phyloP scores from a whole-genome alignment of 1,140 invertebrate species.

The Cheumatopsyche charites region DNA sequence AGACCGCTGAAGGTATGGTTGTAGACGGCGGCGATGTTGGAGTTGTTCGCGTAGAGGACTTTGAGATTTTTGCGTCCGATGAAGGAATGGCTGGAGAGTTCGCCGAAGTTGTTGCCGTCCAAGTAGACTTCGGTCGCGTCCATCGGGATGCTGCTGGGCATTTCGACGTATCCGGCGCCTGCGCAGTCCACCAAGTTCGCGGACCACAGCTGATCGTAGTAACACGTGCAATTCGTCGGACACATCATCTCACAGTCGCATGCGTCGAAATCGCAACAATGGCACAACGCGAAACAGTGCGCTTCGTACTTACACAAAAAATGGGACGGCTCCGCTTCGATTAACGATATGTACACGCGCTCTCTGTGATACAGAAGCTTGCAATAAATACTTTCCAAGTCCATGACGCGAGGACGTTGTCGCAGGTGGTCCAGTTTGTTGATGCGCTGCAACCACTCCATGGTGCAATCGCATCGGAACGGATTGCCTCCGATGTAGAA shows the following conservation, averaged over 20 bases:
- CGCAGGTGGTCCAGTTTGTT: slow-evolving; percentile 75
- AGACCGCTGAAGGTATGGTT: slow-evolving; percentile 91
- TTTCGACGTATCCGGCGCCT: slow-evolving; percentile 75
- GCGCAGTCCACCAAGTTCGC: slow-evolving; percentile 93
- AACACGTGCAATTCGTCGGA: slow-evolving; percentile 91
- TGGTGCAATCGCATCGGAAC: slow-evolving; percentile 85
- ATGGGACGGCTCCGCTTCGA: slow-evolving; percentile 84
- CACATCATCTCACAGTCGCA: slow-evolving; percentile 97
- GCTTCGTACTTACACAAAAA: slow-evolving; percentile 92
- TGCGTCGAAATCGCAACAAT: slow-evolving; percentile 94
- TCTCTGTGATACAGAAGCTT: slow-evolving; percentile 85
- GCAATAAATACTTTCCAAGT: slow-evolving; percentile 89
- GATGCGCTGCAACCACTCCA: slow-evolving; percentile 87
- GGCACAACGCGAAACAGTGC: slow-evolving; percentile 90
- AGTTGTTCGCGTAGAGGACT: slow-evolving; percentile 87
- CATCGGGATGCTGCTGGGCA: slow-evolving; percentile 90
- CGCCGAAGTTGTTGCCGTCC: slow-evolving; percentile 87
- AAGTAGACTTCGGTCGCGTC: slow-evolving; percentile 92
- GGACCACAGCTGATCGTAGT: slow-evolving; percentile 92
- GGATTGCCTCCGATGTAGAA: slow-evolving; percentile 89
- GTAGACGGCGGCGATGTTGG: slow-evolving; percentile 81
- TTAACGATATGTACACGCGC: slow-evolving; percentile 78
- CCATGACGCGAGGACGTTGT: slow-evolving; percentile 88
- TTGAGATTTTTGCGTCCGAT: slow-evolving; percentile 88
- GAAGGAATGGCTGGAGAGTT: slow-evolving; percentile 87